Percentiles rank a stretch among this genome's conserved stretches.
These are phyloP conservation scores for Sipha maydis DNA, from an alignment of 2,888 invertebrate genomes.

Conservation along the genomic window DNA sequence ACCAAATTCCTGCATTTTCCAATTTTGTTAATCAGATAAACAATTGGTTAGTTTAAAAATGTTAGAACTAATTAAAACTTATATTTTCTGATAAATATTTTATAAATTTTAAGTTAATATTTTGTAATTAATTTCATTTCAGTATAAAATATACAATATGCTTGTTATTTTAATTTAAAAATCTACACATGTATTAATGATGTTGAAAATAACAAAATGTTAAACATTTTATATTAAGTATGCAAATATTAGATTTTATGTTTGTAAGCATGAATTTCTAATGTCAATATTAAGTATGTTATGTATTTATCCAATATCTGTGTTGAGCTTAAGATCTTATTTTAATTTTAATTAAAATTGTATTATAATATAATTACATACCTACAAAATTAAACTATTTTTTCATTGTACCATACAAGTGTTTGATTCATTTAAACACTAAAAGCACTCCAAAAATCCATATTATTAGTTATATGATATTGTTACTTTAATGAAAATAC, in stretches of 20 bases:
- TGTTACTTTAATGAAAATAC: too few species aligned
- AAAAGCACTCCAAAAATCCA: too few species aligned
- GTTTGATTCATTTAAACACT: too few species aligned
- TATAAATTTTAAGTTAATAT: background rate
- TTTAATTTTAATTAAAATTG: too few species aligned
- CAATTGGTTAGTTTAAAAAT: background rate
- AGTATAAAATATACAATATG: background rate
- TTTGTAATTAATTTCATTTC: background rate
- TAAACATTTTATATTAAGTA: background rate
- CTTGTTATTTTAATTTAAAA: background rate
- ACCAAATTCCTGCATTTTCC: background rate
- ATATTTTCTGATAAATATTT: background rate
- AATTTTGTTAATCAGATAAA: background rate
- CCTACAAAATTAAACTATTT: too few species aligned
- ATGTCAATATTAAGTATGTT: too few species aligned
- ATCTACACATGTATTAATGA: background rate
- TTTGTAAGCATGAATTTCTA: background rate
- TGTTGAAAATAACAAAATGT: background rate
- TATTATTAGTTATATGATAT: too few species aligned
- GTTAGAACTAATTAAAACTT: background rate
- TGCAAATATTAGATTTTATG: background rate
- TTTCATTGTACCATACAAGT: too few species aligned
- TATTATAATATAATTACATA: too few species aligned
- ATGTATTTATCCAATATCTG: too few species aligned
- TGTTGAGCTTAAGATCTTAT: too few species aligned